Conservation (phyloP, 2,888 invertebrate genomes). For the Tetranychus piercei region DNA sequence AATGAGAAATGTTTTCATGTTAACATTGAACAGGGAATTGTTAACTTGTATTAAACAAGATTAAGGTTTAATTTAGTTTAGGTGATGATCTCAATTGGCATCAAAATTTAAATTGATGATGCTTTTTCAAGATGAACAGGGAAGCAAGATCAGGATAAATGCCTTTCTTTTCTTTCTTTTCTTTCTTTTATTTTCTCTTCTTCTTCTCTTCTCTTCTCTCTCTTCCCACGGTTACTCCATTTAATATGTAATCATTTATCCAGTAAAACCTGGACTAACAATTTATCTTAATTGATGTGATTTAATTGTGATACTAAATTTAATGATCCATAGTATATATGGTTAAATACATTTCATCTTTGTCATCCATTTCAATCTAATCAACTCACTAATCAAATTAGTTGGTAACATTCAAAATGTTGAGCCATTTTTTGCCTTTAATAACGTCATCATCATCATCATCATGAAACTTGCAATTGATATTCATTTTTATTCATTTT, state of each 20-base stretch:
- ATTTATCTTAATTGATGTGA: constrained; percentile 1
- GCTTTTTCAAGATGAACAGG: neutral
- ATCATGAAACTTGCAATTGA: too few species aligned
- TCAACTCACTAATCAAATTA: constrained; percentile 1
- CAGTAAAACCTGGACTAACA: neutral
- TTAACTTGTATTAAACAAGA: neutral
- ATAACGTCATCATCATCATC: too few species aligned
- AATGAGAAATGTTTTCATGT: neutral
- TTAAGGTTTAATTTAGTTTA: neutral
- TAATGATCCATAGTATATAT: neutral
- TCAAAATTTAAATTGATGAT: neutral
- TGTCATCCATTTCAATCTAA: neutral
- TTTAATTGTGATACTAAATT: neutral
- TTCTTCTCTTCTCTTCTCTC: neutral
- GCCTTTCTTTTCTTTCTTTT: neutral
- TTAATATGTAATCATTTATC: neutral
- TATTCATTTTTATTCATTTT: too few species aligned
- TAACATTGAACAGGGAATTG: neutral
- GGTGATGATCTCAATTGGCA: neutral
- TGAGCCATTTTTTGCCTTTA: too few species aligned
- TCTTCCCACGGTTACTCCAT: neutral
- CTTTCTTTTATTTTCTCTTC: neutral
- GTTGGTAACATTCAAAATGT: neutral
- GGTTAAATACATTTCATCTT: constrained; percentile 1
- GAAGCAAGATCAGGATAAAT: neutral